These are phyloP conservation scores for Notarius lentiginosus DNA, from an alignment of 2,113 vertebrate species.

Conservation along the genomic window DNA sequence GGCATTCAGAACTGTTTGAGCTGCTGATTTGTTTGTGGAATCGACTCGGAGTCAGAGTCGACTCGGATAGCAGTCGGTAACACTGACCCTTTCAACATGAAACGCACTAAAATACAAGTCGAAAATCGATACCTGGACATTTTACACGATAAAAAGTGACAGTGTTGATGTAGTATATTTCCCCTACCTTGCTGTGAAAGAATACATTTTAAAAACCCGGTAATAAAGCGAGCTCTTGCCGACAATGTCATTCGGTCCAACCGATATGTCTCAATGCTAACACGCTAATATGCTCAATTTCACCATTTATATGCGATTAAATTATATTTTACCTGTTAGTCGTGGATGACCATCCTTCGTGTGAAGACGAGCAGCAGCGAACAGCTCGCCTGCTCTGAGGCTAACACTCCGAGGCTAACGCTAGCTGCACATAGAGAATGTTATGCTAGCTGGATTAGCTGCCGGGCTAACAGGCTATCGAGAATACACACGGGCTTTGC, in stretches of 20 bases:
- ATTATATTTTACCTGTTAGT: constrained; percentile 32
- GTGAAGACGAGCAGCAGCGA: background rate
- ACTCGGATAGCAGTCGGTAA: background rate
- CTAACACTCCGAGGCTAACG: constrained; percentile 34
- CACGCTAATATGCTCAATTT: too few species aligned
- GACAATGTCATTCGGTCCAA: background rate
- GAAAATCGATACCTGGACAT: background rate
- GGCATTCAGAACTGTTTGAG: too few species aligned
- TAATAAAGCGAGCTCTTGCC: background rate
- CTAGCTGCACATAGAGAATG: constrained; percentile 55
- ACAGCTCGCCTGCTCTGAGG: constrained; percentile 14
- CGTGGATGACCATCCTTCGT: constrained; percentile 24
- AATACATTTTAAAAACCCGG: background rate
- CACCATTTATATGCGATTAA: too few species aligned
- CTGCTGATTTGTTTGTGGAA: background rate
- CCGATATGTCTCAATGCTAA: background rate
- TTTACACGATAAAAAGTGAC: background rate
- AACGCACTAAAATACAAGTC: background rate
- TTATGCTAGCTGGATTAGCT: constrained; percentile 33
- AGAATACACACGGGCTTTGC: constrained; percentile 29
- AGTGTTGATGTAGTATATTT: too few species aligned
- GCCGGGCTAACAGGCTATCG: constrained; percentile 38
- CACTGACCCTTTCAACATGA: background rate
- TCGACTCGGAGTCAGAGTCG: background rate
- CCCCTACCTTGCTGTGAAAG: too few species aligned